These are phyloP conservation scores for Heterodera filipjevi DNA, from an alignment of 2,888 invertebrate species.

Conservation along the genomic window DNA sequence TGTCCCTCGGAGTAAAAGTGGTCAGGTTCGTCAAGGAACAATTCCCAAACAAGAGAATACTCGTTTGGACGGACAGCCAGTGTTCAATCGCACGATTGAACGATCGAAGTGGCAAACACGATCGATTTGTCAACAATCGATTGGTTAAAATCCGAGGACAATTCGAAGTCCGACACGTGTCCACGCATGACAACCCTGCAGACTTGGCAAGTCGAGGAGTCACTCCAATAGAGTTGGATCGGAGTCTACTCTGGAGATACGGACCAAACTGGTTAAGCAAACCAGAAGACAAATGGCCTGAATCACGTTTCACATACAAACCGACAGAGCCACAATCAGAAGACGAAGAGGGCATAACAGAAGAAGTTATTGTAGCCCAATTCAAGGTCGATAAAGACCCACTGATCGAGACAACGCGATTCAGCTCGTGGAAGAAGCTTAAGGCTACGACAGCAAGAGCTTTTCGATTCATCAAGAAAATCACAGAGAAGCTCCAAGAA, in stretches of 20 bases:
- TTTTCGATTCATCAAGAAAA: no score
- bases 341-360: no score
- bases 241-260: neutral
- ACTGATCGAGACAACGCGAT: no score
- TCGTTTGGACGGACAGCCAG: conserved; percentile 9
- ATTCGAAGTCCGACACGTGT: neutral
- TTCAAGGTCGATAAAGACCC: no score
- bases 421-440: no score
- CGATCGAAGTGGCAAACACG: neutral
- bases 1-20: conserved; percentile 14
- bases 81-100: no score
- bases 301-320: no score
- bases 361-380: no score
- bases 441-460: no score
- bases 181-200: conserved; percentile 4
- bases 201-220: neutral
- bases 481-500: no score
- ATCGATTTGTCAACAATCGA: conserved; percentile 17
- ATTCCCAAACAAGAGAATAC: neutral
- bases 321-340: no score
- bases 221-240: neutral
- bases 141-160: conserved; percentile 14
- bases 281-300: no score
- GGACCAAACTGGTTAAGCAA: conserved; percentile 4
- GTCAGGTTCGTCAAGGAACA: conserved; percentile 3